A percentile compares a stretch with the other conserved stretches of the same genome.
phyloP scores from a whole-genome alignment of 2,888 invertebrate genomes.

The Sesia apiformis region DNA sequence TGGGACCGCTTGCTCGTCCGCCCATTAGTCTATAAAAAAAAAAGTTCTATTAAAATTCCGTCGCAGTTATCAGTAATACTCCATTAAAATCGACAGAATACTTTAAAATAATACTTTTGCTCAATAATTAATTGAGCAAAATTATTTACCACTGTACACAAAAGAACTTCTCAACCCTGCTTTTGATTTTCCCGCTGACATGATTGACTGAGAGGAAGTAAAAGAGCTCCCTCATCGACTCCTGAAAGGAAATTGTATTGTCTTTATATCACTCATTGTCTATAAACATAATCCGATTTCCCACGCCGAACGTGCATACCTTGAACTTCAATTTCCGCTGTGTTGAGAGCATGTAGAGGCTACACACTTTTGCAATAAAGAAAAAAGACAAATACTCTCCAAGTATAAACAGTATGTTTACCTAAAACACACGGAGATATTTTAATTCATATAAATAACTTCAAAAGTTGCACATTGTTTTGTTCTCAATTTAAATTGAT shows the following conservation, averaged over 20 bases:
- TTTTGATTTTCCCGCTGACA: constrained; percentile 57
- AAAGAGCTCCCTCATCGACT: constrained; percentile 61
- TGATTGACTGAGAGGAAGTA: constrained; percentile 62
- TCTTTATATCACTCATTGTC: background rate
- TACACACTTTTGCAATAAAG: constrained; percentile 51
- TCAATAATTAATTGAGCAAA: too few species aligned
- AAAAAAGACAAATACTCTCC: constrained; percentile 46
- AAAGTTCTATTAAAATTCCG: too few species aligned
- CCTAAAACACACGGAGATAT: constrained; percentile 25
- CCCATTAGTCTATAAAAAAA: too few species aligned
- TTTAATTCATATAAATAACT: too few species aligned
- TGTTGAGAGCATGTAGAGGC: constrained; percentile 43
- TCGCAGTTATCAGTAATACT: too few species aligned
- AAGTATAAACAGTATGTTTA: constrained; percentile 32
- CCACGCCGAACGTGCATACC: constrained; percentile 22
- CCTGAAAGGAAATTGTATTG: constrained; percentile 26
- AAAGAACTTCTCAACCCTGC: constrained; percentile 59
- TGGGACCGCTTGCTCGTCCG: too few species aligned
- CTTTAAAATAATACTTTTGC: too few species aligned
- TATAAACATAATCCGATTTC: background rate
- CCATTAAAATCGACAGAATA: too few species aligned
- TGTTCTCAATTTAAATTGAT: too few species aligned
- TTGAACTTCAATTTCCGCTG: constrained; percentile 52
- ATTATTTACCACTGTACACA: constrained; percentile 53
- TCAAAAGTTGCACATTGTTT: too few species aligned